Base-by-base conservation (phyloP, 2,888 invertebrate species). In the Parascotia fuliginaria region DNA sequence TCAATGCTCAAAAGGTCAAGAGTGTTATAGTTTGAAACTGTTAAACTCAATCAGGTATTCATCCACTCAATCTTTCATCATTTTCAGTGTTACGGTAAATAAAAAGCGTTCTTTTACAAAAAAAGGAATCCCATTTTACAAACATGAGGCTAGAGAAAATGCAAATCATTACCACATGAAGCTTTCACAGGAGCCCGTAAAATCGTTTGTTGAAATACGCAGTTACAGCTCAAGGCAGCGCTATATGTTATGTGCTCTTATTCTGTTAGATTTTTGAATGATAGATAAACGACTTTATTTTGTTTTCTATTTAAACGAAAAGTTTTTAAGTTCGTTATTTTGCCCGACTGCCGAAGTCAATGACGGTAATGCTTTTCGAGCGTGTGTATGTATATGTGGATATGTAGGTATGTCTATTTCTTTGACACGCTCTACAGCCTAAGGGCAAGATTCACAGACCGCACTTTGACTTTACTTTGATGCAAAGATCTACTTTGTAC, bases 111-210 rank as follows among this genome's bases (percentile, higher is more conserved):
- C 37, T 64, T 65, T 68, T 60, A 44, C 57, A 47, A 60, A 56
- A 19, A n/a, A 52, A 60, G 40, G 57, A 56, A 63, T 40, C 38
- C 44, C 46, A 63, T 65, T 65, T 48, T 39, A 22, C 27, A 41
- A 36, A 42, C 46, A 27, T 44, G 57, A 54, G 65, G 62, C 40
- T 27, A 5, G 39, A 55, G 44, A 61, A 73, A 66, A 65, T 60
- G 61, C 68, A 70, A 72, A 73, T 76, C 71, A 74, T 67, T 69
- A 40, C 54, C 59, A 61, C 49, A 65, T 54, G 50, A 41, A 45
- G 43, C 52, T 54, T 57, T 45, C 22, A 12, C 54, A 29, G 32
- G 42, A 46, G 22, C 34, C 42, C 34, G 34, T 46, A 50, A 52
- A 64, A 51, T 56, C 34, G 38, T 53, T 33, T 29, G 52, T 55